These are phyloP conservation scores for Holocentrus rufus DNA, from an alignment of 2,797 vertebrate genomes.

Conservation along the genomic window DNA sequence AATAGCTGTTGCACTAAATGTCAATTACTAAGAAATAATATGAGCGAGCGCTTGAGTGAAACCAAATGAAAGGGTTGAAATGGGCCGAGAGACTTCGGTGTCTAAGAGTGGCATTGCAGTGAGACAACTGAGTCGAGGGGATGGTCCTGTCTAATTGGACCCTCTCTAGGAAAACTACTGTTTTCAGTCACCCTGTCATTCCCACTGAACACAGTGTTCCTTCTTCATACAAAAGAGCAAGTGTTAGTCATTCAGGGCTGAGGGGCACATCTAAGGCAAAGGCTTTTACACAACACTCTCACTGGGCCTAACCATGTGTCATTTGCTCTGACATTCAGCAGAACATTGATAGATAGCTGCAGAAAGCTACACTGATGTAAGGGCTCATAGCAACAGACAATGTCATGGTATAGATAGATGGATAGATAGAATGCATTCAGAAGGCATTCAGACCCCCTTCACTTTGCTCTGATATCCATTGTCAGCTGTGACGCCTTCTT, in stretches of 20 bases:
- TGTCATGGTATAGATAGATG: too few relatives aligned
- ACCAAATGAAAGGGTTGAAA: conserved; percentile 22
- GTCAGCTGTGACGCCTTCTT: too few relatives aligned
- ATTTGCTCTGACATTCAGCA: conserved; percentile 11
- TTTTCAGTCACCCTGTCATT: conserved; percentile 31
- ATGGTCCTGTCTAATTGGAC: conserved; percentile 12
- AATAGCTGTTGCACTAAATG: conserved; percentile 18
- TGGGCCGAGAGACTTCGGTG: background rate
- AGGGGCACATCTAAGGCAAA: background rate
- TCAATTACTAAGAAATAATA: conserved; percentile 26
- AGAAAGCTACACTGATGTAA: too few relatives aligned
- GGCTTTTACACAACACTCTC: conserved; percentile 1
- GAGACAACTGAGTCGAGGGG: conserved; percentile 4
- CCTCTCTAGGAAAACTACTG: conserved; percentile 18
- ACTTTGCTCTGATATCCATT: too few relatives aligned
- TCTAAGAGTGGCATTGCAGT: background rate
- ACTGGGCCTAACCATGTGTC: background rate
- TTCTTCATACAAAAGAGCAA: conserved; percentile 19
- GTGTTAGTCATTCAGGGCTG: conserved; percentile 12
- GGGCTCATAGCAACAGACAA: too few relatives aligned
- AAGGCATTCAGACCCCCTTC: too few relatives aligned
- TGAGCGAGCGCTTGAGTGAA: conserved; percentile 3
- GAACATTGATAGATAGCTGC: conserved; percentile 23
- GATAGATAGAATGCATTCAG: too few relatives aligned
- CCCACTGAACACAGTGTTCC: conserved; percentile 32